Base-by-base conservation (phyloP, 2,888 invertebrate genomes). In the Portevinia maculata region DNA sequence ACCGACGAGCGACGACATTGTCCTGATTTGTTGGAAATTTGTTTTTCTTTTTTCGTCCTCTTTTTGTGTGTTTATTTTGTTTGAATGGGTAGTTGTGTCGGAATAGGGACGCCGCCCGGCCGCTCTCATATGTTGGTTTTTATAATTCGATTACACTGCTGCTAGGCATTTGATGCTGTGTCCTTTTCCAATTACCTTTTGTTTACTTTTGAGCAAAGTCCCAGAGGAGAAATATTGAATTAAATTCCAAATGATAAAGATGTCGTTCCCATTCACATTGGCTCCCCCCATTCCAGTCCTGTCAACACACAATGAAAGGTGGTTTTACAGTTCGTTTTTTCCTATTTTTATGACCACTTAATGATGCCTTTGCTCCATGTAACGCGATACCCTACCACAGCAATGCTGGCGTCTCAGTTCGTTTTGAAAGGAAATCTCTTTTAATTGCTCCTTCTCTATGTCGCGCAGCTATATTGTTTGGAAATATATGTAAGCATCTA, bases 171-270 rank as follows among this genome's bases (percentile, higher is more conserved):
- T 48, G 24, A 15, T 8, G 53, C 46, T 59, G 53, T 76, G 76
- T 76, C 81, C 76, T 83, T 83, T 83, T 83, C 76, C 81, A 83
- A 83, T 83, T 83, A 83, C 76, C 76, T 76, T 83, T 59, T 83
- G 81, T 83, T 83, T 83, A 71, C 81, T 76, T 83, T 81, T 65
- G 70, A 13, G 11, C 44, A 65, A 81, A 83, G 28, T 76, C 81
- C 81, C 81, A 65, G 48, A 48, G 60, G 76, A 83, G 71, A 71
- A 71, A 76, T 76, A 71, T 83, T 71, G 76, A 83, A 83, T 83
- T 83, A 83, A 83, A 76, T 76, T 83, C 71, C 39, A 67, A 62
- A 75, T 69, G 65, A 83, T 78, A 59, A 70, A 83, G 76, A 83
- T 78, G 55, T 70, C 59, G 53, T 34, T 19, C 32, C 41, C 19